Conservation (phyloP, 2,113 vertebrate species). For the Spheniscus mendiculus region DNA sequence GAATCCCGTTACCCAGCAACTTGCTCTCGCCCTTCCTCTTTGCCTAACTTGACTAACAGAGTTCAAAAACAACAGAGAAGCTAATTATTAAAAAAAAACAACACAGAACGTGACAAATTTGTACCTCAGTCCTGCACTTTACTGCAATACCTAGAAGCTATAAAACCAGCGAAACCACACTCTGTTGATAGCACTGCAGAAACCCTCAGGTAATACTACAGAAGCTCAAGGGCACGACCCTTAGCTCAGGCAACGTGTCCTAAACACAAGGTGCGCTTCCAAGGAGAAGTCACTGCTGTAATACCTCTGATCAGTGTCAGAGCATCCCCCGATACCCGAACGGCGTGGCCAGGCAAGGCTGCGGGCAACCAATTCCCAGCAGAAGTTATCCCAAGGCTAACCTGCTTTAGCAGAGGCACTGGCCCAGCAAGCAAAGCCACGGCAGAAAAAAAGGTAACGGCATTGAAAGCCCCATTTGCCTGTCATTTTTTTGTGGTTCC, state of each 20-base stretch:
- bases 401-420: neutral
- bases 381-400: neutral
- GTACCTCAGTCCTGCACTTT: neutral
- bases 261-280: neutral
- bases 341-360: neutral
- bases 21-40: neutral
- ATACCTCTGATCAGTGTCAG: neutral
- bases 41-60: neutral
- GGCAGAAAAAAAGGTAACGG: neutral
- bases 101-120: neutral
- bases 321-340: neutral
- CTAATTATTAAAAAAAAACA: neutral
- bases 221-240: neutral
- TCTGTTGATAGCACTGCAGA: rapidly evolving
- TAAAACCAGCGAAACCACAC: neutral
- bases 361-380: rapidly evolving
- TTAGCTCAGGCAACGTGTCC: neutral
- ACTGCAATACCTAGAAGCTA: neutral
- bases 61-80: neutral
- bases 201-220: neutral
- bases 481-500: neutral
- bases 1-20: neutral
- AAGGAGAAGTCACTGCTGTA: neutral
- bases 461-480: neutral
- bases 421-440: neutral